Evolutionary conservation across 2,113 vertebrate species (phyloP), one percentile per base, ranked within the genome.

Genomic region (Abramis brama): DNA sequence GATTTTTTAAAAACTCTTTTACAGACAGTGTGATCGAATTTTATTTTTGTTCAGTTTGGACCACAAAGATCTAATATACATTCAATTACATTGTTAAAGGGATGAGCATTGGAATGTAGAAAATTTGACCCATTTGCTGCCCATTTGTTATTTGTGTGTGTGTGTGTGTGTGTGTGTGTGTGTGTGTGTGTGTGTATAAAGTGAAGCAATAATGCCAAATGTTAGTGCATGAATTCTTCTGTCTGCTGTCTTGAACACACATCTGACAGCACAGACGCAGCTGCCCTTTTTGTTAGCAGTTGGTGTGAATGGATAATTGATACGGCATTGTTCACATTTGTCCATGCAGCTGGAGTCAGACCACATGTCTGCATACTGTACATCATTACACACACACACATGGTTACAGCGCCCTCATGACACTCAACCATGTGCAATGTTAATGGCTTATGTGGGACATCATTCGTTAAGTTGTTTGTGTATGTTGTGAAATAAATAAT

Each of bases 91-190:
- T 71, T 62, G 50, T 79, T 84, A 43, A 84, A 13, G 21, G 43
- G 47, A 82, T 59, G 57, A 43, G 36, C n/a, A 36, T 70, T 47
- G 30, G 79, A 87, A 85, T 87, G 86, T 83, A 15, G 30, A 43
- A 27, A 39, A 83, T 87, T 36, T 83, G 45, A 82, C 82, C 27
- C 60, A 66, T 39, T 82, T 82, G 25, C 64, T 59, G 17, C 62
- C 64, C 23, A 13, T 27, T 81, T 70, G 83, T 60, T 70, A 1
- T 39, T 1, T 6, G 50, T 50, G 47, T 52, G 1, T 3, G 47
- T 25, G 47, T 52, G 45, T 50, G 66, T 71, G 45, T 50, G 70
- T 55, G 17, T 71, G 70, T 70, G 1, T 39, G 6, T 1, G 47
- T 50, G 47, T 50, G 1, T 3, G 47, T 25, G 47, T 52, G 47